A percentile compares a stretch with the other conserved stretches of the same genome.
These are phyloP conservation scores for Abramis brama DNA, from an alignment of 2,113 vertebrate species.

Conservation along the genomic window DNA sequence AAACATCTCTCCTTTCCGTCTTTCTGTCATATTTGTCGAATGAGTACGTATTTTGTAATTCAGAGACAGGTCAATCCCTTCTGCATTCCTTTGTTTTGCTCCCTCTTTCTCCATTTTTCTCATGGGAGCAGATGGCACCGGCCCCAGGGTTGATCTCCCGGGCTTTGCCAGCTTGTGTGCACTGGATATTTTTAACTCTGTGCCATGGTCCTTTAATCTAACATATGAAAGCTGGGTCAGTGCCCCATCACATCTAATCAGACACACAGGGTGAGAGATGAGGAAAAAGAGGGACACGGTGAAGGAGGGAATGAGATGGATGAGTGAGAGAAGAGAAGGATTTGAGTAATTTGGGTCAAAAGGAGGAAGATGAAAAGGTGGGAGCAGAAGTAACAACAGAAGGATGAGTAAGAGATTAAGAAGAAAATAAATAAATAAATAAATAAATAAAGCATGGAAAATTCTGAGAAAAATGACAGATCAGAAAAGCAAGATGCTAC, in stretches of 20 bases:
- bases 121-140: conserved; percentile 60
- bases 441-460: background rate
- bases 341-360: conserved; percentile 26
- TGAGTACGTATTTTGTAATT: conserved; percentile 29
- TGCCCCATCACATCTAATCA: conserved; percentile 51
- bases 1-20: background rate
- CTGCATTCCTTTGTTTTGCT: background rate
- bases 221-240: conserved; percentile 44
- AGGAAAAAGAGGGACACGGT: conserved; percentile 54
- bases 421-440: background rate
- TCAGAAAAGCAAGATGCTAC: background rate
- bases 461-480: background rate
- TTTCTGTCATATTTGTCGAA: conserved; percentile 36
- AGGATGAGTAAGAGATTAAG: background rate
- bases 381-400: background rate
- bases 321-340: background rate
- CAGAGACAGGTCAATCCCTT: conserved; percentile 48
- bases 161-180: conserved; percentile 47
- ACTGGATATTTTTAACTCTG: conserved; percentile 50
- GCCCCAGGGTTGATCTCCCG: conserved; percentile 37
- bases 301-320: background rate
- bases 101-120: conserved; percentile 35
- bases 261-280: conserved; percentile 9
- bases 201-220: conserved; percentile 60
- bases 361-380: conserved; percentile 8